Conservation (phyloP, 1,140 invertebrate species). For the Lycorma delicatula region DNA sequence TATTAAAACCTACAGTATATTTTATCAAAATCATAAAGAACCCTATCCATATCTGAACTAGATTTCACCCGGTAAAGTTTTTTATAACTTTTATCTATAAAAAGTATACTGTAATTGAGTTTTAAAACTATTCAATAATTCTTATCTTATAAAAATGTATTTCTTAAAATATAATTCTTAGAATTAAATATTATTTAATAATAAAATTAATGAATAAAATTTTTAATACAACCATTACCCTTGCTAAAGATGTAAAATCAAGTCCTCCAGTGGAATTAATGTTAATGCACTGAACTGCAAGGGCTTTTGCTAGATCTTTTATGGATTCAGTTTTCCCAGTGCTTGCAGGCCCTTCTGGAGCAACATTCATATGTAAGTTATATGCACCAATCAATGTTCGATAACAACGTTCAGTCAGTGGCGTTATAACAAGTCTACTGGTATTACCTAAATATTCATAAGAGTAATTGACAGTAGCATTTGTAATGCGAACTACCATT, state of each 20-base stretch:
- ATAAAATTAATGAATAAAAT: too few relatives aligned
- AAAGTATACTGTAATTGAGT: too few relatives aligned
- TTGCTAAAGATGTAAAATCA: slow-evolving; percentile 87
- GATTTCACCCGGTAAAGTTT: too few relatives aligned
- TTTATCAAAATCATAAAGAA: too few relatives aligned
- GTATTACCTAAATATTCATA: slow-evolving; percentile 86
- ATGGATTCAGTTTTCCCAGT: slow-evolving; percentile 86
- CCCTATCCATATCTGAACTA: too few relatives aligned
- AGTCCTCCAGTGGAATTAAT: slow-evolving; percentile 91
- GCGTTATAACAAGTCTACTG: slow-evolving; percentile 60
- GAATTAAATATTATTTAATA: too few relatives aligned
- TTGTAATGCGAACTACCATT: slow-evolving; percentile 75
- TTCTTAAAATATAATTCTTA: too few relatives aligned
- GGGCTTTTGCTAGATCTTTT: slow-evolving; percentile 80
- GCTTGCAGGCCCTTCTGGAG: slow-evolving; percentile 81
- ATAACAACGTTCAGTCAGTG: slow-evolving; percentile 69
- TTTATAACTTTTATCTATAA: too few relatives aligned
- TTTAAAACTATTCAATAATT: too few relatives aligned
- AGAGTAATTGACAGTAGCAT: slow-evolving; percentile 72
- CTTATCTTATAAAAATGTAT: too few relatives aligned
- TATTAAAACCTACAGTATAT: too few relatives aligned
- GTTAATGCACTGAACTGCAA: slow-evolving; percentile 86
- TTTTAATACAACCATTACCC: slow-evolving; percentile 41
- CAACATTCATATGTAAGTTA: slow-evolving; percentile 77
- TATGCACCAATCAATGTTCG: slow-evolving; percentile 80